Percentiles rank a stretch among this genome's conserved stretches.
These are phyloP conservation scores for Cyanistes caeruleus DNA, from an alignment of 2,113 vertebrate species.

Conservation along the genomic window DNA sequence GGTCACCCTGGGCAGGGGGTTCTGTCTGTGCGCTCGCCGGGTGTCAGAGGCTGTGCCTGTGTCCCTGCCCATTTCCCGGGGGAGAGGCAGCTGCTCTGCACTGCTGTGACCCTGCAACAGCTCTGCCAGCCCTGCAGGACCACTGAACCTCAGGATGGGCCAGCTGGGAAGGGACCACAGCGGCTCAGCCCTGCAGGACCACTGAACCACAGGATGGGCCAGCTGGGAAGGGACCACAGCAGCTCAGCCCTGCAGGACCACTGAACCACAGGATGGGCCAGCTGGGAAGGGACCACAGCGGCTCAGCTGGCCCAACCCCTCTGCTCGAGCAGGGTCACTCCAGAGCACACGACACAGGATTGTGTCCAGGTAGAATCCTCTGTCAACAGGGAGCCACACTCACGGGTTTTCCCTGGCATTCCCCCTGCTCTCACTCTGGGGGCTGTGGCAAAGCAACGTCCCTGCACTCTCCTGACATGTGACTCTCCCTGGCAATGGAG, in stretches of 20 bases:
- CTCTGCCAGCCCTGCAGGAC: not conserved
- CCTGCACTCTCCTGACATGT: accelerated
- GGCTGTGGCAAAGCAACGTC: not conserved
- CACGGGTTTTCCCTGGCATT: accelerated
- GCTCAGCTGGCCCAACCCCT: not conserved
- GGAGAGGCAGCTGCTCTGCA: accelerated
- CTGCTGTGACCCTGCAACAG: accelerated
- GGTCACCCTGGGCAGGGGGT: accelerated
- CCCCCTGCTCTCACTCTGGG: not conserved
- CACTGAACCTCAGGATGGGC: not conserved
- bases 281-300: not conserved
- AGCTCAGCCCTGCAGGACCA: too few species aligned
- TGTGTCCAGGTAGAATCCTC: not conserved
- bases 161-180: not conserved
- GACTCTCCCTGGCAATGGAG: not conserved
- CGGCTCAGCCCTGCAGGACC: too few species aligned
- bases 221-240: not conserved
- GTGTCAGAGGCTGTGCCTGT: accelerated
- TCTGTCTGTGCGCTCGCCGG: accelerated
- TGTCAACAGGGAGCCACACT: accelerated
- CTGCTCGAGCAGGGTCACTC: not conserved
- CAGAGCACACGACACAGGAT: not conserved
- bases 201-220: not conserved
- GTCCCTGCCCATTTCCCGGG: accelerated
- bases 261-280: not conserved